phyloP scores from a whole-genome alignment of 2,797 vertebrate genomes.

The Hemitrygon akajei region DNA sequence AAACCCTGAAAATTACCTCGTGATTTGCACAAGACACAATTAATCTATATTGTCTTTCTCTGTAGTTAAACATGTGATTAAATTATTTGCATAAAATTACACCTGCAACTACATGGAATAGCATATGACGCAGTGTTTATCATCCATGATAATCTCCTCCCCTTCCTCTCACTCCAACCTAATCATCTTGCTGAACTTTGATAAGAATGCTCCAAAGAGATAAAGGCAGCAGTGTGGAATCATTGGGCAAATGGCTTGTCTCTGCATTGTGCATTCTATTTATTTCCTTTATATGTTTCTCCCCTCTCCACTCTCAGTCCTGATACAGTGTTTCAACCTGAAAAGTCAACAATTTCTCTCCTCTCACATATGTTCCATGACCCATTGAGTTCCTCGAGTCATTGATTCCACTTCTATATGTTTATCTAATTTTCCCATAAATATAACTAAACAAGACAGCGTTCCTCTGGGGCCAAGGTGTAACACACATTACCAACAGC shows the following conservation, averaged over 20 bases:
- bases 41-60: not conserved
- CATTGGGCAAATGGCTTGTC: not conserved
- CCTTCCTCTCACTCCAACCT: not conserved
- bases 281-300: no score
- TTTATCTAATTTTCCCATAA: not conserved
- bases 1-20: not conserved
- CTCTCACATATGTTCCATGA: no score
- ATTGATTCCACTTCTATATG: not conserved
- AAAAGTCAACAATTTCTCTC: no score
- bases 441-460: not conserved
- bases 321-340: no score
- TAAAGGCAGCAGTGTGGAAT: not conserved
- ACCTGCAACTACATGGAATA: not conserved
- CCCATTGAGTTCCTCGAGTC: no score
- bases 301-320: no score
- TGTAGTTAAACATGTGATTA: not conserved
- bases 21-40: not conserved
- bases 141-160: no score
- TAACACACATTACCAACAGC: no score
- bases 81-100: not conserved
- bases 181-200: not conserved
- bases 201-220: not conserved
- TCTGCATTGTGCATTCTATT: not conserved
- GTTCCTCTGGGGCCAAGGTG: no score
- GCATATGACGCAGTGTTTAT: not conserved